These are phyloP conservation scores for Cygnus olor DNA, from an alignment of 2,797 vertebrate species.

Conservation along the genomic window DNA sequence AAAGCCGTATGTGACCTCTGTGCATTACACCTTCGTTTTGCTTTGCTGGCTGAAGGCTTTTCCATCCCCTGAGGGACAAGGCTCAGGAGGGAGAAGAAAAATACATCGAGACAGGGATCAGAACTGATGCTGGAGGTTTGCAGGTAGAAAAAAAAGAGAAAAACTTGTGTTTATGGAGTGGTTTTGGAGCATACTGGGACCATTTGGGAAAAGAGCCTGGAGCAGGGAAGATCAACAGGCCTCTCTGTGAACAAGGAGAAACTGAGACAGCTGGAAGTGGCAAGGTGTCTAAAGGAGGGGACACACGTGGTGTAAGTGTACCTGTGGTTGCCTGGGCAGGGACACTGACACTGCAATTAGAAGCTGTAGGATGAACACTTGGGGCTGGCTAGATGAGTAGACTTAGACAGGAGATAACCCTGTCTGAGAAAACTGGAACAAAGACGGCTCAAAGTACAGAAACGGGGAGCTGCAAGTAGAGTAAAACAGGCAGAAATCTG, in stretches of 20 bases:
- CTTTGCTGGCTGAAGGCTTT: background rate
- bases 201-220: background rate
- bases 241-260: background rate
- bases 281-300: background rate
- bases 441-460: background rate
- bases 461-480: background rate
- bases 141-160: background rate
- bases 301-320: rapidly evolving
- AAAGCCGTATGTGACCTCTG: background rate
- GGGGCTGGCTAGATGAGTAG: background rate
- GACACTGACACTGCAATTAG: background rate
- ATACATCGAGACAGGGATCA: background rate
- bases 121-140: background rate
- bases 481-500: background rate
- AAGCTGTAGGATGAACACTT: background rate
- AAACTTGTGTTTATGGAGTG: background rate
- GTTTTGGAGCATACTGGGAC: background rate
- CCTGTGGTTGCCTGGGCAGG: background rate
- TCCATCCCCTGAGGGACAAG: background rate
- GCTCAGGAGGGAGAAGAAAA: background rate
- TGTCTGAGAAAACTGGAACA: background rate
- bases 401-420: background rate
- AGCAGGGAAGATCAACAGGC: background rate
- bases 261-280: background rate
- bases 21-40: background rate